These are phyloP conservation scores for Calliphora vicina DNA, from an alignment of 1,140 invertebrate genomes.

Conservation along the genomic window DNA sequence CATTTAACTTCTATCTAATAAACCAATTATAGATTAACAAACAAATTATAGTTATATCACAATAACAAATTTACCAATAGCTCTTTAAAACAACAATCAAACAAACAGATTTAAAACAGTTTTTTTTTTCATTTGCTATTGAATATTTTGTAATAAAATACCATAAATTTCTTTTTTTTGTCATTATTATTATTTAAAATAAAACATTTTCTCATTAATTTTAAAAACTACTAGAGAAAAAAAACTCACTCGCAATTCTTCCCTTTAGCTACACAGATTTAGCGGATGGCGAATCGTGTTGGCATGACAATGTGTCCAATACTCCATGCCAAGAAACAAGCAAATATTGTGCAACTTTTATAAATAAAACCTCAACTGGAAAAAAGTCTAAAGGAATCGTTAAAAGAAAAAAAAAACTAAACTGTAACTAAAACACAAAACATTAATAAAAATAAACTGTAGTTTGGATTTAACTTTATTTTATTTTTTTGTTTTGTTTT, in stretches of 20 bases:
- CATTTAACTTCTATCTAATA: no score
- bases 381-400: neutral
- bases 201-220: neutral
- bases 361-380: neutral
- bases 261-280: neutral
- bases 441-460: conserved; percentile 11
- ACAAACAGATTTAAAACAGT: no score
- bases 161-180: neutral
- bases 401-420: neutral
- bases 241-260: neutral
- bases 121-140: no score
- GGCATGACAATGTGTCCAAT: conserved; percentile 3
- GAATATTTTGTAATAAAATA: neutral
- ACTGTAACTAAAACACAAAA: neutral
- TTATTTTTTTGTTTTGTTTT: neutral
- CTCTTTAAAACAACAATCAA: no score
- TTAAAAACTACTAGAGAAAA: neutral
- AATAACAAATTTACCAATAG: no score
- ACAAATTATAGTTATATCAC: no score
- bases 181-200: neutral
- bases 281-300: conserved; percentile 8
- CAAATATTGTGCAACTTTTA: conserved; percentile 7
- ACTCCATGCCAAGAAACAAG: neutral
- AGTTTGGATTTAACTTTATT: neutral
- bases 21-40: no score